Percentiles rank a stretch among this genome's conserved stretches.
Evolutionary conservation across 2,888 invertebrate species (phyloP).

Genomic region (Himalopsyche kuldschensis): DNA sequence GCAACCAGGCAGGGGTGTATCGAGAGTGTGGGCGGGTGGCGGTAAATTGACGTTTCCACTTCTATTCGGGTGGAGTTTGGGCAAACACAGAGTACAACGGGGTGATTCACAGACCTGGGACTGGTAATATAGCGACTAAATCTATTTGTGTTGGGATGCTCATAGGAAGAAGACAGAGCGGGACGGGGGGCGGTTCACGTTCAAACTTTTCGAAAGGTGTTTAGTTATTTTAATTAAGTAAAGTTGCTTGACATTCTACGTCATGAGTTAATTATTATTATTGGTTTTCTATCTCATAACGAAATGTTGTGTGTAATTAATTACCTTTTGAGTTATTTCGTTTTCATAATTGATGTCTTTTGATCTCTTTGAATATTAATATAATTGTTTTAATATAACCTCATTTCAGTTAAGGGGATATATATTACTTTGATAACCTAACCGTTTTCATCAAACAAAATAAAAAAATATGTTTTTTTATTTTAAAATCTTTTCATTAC

Average conservation of each 20-base stretch:
- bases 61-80: slow-evolving; percentile 35
- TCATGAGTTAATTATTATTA: background rate
- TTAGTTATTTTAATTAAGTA: background rate
- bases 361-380: background rate
- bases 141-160: slow-evolving; percentile 31
- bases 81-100: slow-evolving; percentile 34
- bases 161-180: background rate
- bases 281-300: background rate
- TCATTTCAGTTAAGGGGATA: background rate
- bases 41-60: slow-evolving; percentile 40
- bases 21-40: slow-evolving; percentile 8
- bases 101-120: slow-evolving; percentile 37
- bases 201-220: background rate
- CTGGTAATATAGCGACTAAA: slow-evolving; percentile 40
- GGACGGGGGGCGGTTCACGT: background rate
- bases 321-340: background rate
- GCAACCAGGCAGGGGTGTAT: slow-evolving; percentile 8
- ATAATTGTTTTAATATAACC: background rate
- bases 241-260: background rate
- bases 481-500: too few species aligned
- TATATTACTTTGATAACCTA: background rate
- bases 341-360: background rate
- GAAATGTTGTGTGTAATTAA: background rate
- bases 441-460: too few species aligned
- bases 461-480: too few species aligned